phyloP scores from a whole-genome alignment of 1,140 invertebrate species.

The Ips nitidus region DNA sequence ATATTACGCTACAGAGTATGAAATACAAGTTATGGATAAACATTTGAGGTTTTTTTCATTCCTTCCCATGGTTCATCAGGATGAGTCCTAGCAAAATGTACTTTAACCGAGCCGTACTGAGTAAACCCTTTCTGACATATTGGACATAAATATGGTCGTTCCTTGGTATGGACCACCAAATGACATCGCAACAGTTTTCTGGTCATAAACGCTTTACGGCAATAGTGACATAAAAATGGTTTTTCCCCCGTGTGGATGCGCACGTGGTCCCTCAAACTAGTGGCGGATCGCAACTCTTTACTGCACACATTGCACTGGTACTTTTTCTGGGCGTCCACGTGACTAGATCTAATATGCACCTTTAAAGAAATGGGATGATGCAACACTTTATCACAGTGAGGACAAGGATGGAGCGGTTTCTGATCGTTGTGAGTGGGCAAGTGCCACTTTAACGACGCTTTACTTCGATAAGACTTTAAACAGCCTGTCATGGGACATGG shows the following conservation, averaged over 20 bases:
- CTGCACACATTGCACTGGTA: constrained; percentile 41
- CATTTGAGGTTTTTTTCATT: constrained; percentile 1
- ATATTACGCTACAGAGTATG: too few relatives aligned
- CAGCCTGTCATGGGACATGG: constrained; percentile 27
- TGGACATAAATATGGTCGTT: constrained; percentile 49
- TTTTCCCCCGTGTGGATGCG: constrained; percentile 69
- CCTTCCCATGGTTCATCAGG: constrained; percentile 21
- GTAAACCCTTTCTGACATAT: constrained; percentile 48
- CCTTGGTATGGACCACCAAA: constrained; percentile 56
- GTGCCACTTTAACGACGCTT: constrained; percentile 21
- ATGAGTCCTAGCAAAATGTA: constrained; percentile 22
- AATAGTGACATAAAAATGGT: constrained; percentile 67
- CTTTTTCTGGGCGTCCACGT: constrained; percentile 20
- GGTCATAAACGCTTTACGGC: constrained; percentile 61
- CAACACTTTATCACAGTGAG: constrained; percentile 62
- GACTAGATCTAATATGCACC: constrained; percentile 47
- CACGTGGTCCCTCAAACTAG: constrained; percentile 57
- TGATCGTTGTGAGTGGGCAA: constrained; percentile 13
- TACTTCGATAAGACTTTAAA: constrained; percentile 14
- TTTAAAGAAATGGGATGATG: constrained; percentile 32
- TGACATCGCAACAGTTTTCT: constrained; percentile 54
- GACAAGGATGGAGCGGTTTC: constrained; percentile 51
- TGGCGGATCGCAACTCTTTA: constrained; percentile 29
- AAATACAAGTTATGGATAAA: too few relatives aligned
- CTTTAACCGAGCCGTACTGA: constrained; percentile 26